Base-by-base conservation (phyloP, 2,888 invertebrate species). In the Apotomis betuletana region DNA sequence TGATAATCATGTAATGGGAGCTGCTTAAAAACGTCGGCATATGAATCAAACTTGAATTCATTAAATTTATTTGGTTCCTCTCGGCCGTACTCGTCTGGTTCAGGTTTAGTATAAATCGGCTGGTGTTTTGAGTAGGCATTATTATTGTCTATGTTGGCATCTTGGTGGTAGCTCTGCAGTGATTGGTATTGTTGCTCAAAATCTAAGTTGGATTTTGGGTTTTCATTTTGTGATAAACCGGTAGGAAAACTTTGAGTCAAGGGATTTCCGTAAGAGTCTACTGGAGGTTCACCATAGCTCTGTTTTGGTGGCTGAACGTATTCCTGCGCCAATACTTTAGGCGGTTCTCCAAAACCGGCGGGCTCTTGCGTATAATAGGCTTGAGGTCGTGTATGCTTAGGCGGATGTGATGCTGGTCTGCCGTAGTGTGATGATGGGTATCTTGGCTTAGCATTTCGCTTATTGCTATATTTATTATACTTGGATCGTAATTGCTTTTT, bases 291-390 rank as follows among this genome's bases (percentile, higher is more conserved):
- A 0, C 78, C 86, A 46, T 86, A 84, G 38, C 75, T 78, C 12
- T 77, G 76, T 63, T 82, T 82, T 27, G 77, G 70, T 6, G 77
- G 72, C 54, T 78, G 78, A n/a, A 80, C 63, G 36, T 71, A 81
- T 9, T 83, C 80, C 38, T 73, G 64, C 0, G 77, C 60, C 3
- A 77, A 79, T 3, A 81, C 80, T n/a, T 67, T 64, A 3, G 91
- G 91, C 5, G 92, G 91, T 74, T 92, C 92, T 1, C 84, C 92
- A 74, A 91, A 92, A 8, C 87, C 83, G 8, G 77, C 74, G 3
- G 85, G 83, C 67, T 85, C 84, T 59, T 79, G 75, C n/a, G 77
- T 74, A n/a, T 78, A 77, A 49, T 77, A 75, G 0, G 77, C 62
- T 6, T 79, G 78, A 55, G 78, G 75, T 0, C 78, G 77, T 8